Conservation (phyloP, 2,113 vertebrate genomes). For the Damaliscus lunatus region DNA sequence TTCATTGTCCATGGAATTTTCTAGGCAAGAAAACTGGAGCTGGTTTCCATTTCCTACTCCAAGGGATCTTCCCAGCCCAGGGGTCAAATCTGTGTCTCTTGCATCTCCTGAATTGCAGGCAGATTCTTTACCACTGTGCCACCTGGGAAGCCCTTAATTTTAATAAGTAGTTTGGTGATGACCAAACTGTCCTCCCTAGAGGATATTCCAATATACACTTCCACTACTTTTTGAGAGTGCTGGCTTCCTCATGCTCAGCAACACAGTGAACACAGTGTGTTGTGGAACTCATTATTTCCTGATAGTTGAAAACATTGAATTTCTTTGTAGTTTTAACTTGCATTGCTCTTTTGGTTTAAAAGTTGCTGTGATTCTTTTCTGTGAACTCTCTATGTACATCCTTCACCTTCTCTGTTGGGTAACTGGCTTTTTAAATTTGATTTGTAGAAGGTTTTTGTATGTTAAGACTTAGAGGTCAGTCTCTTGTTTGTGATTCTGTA, state of each 20-base stretch:
- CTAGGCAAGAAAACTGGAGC: background rate
- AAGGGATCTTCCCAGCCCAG: background rate
- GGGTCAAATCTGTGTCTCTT: background rate
- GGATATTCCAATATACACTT: background rate
- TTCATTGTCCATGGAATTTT: background rate
- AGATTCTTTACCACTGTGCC: background rate
- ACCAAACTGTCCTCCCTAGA: background rate
- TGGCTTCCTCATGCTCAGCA: background rate
- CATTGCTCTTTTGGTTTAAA: background rate
- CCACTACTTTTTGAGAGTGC: background rate
- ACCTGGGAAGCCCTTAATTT: background rate
- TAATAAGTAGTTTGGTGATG: background rate
- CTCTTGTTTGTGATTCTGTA: background rate
- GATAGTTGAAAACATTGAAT: background rate
- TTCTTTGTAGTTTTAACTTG: background rate
- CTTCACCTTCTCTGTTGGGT: background rate
- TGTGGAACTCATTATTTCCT: background rate
- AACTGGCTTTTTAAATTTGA: background rate
- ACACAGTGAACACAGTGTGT: background rate
- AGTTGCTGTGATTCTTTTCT: background rate
- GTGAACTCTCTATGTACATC: background rate
- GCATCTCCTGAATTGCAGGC: background rate
- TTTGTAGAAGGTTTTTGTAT: background rate
- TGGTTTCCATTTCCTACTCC: background rate
- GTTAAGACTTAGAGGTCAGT: conserved; percentile 3